A percentile compares a stretch with the other conserved stretches of the same genome.
Evolutionary conservation across 2,113 vertebrate genomes (phyloP).

Genomic region (Panthera uncia): DNA sequence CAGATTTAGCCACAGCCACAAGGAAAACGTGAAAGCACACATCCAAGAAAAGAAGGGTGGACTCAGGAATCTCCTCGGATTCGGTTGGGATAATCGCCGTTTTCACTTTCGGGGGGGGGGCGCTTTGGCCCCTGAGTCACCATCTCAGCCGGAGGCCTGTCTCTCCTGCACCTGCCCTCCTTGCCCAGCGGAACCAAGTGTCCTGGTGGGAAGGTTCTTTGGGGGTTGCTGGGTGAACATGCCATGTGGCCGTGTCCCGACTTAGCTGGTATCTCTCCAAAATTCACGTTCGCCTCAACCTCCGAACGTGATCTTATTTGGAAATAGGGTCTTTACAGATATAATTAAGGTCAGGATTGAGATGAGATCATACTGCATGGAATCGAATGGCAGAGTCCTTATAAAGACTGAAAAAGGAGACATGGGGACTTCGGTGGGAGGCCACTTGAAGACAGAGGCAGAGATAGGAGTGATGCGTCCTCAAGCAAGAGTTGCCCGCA

Average conservation of each 20-base stretch:
- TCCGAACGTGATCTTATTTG: not conserved
- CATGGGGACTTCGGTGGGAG: rapidly evolving
- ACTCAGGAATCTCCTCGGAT: not conserved
- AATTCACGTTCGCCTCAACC: not conserved
- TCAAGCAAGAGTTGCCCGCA: not conserved
- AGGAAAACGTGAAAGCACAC: rapidly evolving
- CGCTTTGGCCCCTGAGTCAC: too few relatives aligned
- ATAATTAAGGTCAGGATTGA: not conserved
- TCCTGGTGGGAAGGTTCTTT: not conserved
- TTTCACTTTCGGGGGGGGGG: too few relatives aligned
- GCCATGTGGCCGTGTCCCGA: not conserved
- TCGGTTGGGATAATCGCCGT: rapidly evolving
- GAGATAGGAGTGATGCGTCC: rapidly evolving
- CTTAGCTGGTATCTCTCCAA: not conserved
- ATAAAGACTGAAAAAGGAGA: not conserved
- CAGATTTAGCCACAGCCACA: not conserved
- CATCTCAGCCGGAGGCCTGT: rapidly evolving
- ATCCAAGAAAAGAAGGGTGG: not conserved
- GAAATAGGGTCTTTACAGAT: not conserved
- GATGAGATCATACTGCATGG: not conserved
- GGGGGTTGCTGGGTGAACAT: too few relatives aligned
- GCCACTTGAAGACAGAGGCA: rapidly evolving
- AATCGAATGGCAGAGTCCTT: not conserved
- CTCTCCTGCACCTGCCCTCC: not conserved
- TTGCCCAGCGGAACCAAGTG: not conserved